These are phyloP conservation scores for Gouania willdenowi DNA, from an alignment of 2,797 vertebrate genomes.

Conservation along the genomic window DNA sequence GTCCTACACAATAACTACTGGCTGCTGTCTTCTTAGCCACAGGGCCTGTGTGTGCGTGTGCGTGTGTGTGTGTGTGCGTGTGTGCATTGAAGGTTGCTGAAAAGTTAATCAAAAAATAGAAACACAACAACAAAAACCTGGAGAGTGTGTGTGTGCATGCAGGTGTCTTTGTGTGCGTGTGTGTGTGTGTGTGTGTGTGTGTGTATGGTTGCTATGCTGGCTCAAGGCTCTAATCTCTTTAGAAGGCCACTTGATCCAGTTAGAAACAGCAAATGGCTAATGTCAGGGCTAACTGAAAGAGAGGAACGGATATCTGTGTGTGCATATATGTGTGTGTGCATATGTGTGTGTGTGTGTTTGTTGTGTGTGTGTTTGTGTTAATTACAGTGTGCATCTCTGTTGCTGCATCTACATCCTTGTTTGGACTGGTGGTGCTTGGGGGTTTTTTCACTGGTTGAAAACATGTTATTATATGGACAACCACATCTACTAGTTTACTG, in stretches of 20 bases:
- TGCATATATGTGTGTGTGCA: slow-evolving; percentile 18
- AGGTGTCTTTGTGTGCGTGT: not conserved
- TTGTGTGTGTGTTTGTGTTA: not conserved
- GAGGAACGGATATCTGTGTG: slow-evolving; percentile 49
- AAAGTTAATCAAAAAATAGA: not conserved
- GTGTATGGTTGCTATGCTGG: slow-evolving; percentile 65
- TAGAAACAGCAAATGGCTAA: slow-evolving; percentile 86
- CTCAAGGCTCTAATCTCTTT: slow-evolving; percentile 89
- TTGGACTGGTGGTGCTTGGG: slow-evolving; percentile 3
- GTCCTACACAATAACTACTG: slow-evolving; percentile 44
- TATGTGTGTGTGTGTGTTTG: slow-evolving; percentile 7
- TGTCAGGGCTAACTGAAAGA: slow-evolving; percentile 90
- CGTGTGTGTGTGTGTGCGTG: not conserved
- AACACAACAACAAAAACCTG: slow-evolving; percentile 28
- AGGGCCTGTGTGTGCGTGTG: slow-evolving; percentile 18
- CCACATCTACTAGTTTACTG: not conserved
- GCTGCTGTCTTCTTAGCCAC: slow-evolving; percentile 51
- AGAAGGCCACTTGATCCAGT: slow-evolving; percentile 91
- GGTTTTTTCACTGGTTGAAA: slow-evolving; percentile 16
- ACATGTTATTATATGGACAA: slow-evolving; percentile 20
- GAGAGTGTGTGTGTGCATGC: slow-evolving; percentile 2
- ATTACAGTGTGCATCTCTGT: not conserved
- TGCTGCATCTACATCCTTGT: slow-evolving; percentile 10
- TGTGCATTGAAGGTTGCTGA: not conserved
- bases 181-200: slow-evolving; percentile 11